Conservation (phyloP, 2,888 invertebrate genomes). For the Crematogaster levior region DNA sequence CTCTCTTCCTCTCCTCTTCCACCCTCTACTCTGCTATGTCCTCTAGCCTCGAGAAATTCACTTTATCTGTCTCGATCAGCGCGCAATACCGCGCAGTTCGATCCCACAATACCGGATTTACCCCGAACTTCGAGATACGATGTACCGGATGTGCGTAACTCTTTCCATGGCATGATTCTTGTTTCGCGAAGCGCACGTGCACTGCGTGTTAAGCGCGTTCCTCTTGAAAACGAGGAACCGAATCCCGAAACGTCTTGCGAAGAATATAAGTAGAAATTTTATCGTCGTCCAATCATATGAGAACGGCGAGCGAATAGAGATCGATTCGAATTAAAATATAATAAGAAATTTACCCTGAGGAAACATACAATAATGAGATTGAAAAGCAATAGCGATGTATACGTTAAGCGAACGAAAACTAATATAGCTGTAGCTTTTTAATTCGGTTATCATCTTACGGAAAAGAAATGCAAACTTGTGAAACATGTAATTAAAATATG, state of each 20-base stretch:
- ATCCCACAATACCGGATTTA: slow-evolving; percentile 48
- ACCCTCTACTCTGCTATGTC: neutral
- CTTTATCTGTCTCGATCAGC: slow-evolving; percentile 74
- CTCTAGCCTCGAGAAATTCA: slow-evolving; percentile 60
- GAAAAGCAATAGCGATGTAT: neutral
- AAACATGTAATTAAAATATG: neutral
- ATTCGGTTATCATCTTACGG: neutral
- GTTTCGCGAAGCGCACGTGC: slow-evolving; percentile 13
- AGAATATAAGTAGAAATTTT: neutral
- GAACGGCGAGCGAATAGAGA: neutral
- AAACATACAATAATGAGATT: neutral
- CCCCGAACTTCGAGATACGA: slow-evolving; percentile 48
- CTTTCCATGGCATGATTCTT: slow-evolving; percentile 11
- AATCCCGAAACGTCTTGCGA: neutral
- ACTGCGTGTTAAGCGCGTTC: neutral
- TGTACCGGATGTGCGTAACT: slow-evolving; percentile 64
- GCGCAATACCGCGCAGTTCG: slow-evolving; percentile 55
- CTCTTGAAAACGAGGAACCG: neutral
- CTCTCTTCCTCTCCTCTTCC: neutral
- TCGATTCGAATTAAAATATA: neutral
- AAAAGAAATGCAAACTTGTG: neutral
- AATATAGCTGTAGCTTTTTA: neutral
- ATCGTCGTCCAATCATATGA: neutral
- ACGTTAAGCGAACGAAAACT: neutral
- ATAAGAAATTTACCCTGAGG: neutral